Evolutionary conservation across 2,113 vertebrate species (phyloP), one percentile per base, ranked within the genome.

Genomic region (Neogale vison): DNA sequence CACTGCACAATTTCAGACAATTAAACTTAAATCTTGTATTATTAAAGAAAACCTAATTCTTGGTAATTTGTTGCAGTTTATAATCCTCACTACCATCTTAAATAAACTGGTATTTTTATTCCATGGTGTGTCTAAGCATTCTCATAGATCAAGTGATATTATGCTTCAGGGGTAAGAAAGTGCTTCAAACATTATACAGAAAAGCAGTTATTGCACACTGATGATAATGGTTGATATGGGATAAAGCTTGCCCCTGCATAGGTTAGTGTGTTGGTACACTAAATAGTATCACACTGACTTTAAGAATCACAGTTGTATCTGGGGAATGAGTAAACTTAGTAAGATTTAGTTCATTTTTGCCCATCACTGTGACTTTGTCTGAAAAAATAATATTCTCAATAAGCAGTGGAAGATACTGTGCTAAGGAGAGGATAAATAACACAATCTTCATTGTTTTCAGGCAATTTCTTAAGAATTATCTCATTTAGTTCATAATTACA

Each of bases 401-500:
- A 81, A 95, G 13, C 31, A 76, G 14, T 36, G 47, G 50, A 85
- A 92, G 31, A 93, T 92, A 90, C 39, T 59, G 21, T 90, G 11
- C 23, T 88, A 90, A 92, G 31, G 74, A 95, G 71, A 97, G 97
- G 93, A 97, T 82, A 87, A 95, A 92, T 63, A 92, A 90, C 52
- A 23, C 20, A 52, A 74, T 29, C 31, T 83, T 96, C 88, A 81
- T 84, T 90, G 80, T 92, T 81, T 92, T 88, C 63, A 93, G 42
- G 87, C n/a, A 89, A 65, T 91, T 93, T 93, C 47, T 92, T 93
- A 84, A 79, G 71, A 67, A 79, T 88, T 79, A 90, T 88, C 63
- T 85, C 69, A 93, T 80, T 86, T 93, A 92, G 80, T 88, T 97
- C 57, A 84, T 90, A 93, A 96, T 96, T 95, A 97, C 20, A 85